Conservation (phyloP, 2,797 vertebrate genomes). For the Danio jaintianensis region DNA sequence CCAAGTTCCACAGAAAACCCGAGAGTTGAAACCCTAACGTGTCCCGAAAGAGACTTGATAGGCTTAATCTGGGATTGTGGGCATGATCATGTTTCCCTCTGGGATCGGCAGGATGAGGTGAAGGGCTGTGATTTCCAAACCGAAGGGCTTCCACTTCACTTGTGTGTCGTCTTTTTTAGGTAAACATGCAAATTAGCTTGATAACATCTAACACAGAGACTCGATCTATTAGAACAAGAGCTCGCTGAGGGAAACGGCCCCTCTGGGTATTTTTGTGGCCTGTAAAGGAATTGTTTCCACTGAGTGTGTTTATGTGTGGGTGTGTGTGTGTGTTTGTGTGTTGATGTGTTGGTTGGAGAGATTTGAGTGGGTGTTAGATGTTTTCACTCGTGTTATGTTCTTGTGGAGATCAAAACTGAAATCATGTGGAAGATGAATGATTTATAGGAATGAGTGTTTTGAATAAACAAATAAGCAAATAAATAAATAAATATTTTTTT, state of each 20-base stretch:
- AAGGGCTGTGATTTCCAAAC: conserved; percentile 32
- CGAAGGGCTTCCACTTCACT: conserved; percentile 23
- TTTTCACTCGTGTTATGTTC: neutral
- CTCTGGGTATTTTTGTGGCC: neutral
- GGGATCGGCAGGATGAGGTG: conserved; percentile 35
- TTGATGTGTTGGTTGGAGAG: neutral
- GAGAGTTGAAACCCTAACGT: conserved; percentile 15
- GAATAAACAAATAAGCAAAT: neutral
- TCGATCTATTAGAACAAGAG: conserved; percentile 29
- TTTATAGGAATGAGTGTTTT: neutral
- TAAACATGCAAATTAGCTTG: conserved; percentile 39
- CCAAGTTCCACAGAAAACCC: neutral
- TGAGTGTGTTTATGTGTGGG: conserved; percentile 1
- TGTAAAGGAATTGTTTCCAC: conserved; percentile 16
- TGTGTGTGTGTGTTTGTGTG: neutral
- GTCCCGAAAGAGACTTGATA: conserved; percentile 40
- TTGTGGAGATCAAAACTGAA: neutral
- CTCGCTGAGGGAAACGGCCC: conserved; percentile 4
- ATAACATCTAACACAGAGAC: conserved; percentile 42
- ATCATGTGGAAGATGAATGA: neutral
- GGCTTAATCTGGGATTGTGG: conserved; percentile 38
- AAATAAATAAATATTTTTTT: neutral
- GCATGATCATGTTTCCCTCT: conserved; percentile 39
- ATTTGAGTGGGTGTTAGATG: neutral
- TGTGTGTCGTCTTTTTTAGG: conserved; percentile 25